Evolutionary conservation across 2,888 invertebrate species (phyloP).

Genomic region (Napeogenes inachia): DNA sequence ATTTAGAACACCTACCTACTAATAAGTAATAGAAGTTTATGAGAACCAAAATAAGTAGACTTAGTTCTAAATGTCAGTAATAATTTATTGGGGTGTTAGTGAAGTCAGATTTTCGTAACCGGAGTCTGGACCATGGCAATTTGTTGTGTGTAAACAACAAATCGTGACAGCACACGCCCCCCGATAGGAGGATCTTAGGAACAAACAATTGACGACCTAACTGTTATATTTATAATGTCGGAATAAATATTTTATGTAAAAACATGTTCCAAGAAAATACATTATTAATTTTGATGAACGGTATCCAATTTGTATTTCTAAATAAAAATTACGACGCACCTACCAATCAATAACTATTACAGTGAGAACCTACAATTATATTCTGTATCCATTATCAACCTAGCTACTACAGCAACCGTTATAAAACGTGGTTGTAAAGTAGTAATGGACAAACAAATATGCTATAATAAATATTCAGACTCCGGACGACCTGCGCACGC

Average conservation of each 20-base stretch:
- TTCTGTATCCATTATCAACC: neutral
- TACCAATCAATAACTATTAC: slow-evolving; percentile 8
- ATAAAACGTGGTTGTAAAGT: slow-evolving; percentile 24
- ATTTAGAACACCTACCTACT: too few species aligned
- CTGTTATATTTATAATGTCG: slow-evolving; percentile 49
- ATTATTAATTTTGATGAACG: slow-evolving; percentile 5
- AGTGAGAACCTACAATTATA: neutral
- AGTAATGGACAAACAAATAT: slow-evolving; percentile 38
- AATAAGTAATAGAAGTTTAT: slow-evolving; percentile 4
- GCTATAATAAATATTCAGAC: slow-evolving; percentile 40
- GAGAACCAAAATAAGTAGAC: slow-evolving; percentile 11
- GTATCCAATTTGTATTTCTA: slow-evolving; percentile 10
- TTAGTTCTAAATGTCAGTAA: slow-evolving; percentile 26
- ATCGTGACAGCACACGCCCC: slow-evolving; percentile 67
- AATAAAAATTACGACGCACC: too few species aligned
- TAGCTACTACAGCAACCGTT: slow-evolving; percentile 20
- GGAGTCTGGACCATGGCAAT: slow-evolving; percentile 58
- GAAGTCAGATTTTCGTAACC: slow-evolving; percentile 44
- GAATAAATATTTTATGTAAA: neutral
- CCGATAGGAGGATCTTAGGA: slow-evolving; percentile 52
- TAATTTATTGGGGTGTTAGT: slow-evolving; percentile 38
- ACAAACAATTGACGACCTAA: slow-evolving; percentile 63
- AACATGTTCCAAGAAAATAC: neutral
- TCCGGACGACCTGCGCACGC: slow-evolving; percentile 48
- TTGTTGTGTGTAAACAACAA: slow-evolving; percentile 70